Percentiles rank a stretch among this genome's conserved stretches.
Evolutionary conservation across 53 echinoderm and acorn worm genomes (phyloP).

Genomic region (Holothuria leucospilota): DNA sequence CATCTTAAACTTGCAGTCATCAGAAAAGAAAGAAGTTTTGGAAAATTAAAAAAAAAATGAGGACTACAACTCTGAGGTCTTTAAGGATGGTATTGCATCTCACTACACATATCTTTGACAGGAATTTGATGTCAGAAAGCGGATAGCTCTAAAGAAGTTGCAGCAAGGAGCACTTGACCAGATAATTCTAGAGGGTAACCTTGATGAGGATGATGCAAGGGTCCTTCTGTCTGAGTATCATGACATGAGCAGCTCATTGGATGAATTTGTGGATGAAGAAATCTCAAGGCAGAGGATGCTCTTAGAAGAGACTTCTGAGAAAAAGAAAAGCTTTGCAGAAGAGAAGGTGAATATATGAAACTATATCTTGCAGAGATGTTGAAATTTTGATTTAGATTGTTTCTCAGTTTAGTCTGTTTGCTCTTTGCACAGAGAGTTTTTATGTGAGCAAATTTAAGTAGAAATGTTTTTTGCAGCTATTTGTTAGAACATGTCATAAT

Average conservation of each 20-base stretch:
- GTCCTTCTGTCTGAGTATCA: constrained; percentile 76
- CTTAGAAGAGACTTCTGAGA: constrained; percentile 85
- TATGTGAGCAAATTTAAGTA: too few relatives aligned
- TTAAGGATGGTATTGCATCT: background rate
- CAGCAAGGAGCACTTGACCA: constrained; percentile 77
- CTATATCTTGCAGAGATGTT: background rate
- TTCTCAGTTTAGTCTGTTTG: too few relatives aligned
- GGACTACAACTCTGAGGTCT: too few relatives aligned
- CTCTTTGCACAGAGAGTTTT: too few relatives aligned
- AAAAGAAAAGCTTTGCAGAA: constrained; percentile 74
- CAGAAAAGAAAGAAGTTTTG: too few relatives aligned
- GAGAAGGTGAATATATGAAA: constrained; percentile 72
- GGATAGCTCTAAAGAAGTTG: constrained; percentile 74
- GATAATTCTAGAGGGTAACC: constrained; percentile 77
- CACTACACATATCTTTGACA: constrained; percentile 1
- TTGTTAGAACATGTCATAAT: too few relatives aligned
- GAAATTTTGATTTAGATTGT: too few relatives aligned
- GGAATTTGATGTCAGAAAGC: constrained; percentile 94
- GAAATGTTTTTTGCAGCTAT: too few relatives aligned
- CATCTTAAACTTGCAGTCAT: too few relatives aligned
- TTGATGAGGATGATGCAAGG: constrained; percentile 78
- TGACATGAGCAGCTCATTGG: constrained; percentile 66
- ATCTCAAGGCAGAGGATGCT: constrained; percentile 89
- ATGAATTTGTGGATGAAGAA: constrained; percentile 90
- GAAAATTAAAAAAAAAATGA: too few relatives aligned